Conservation (phyloP, 2,113 vertebrate species). For the Clupea harengus region DNA sequence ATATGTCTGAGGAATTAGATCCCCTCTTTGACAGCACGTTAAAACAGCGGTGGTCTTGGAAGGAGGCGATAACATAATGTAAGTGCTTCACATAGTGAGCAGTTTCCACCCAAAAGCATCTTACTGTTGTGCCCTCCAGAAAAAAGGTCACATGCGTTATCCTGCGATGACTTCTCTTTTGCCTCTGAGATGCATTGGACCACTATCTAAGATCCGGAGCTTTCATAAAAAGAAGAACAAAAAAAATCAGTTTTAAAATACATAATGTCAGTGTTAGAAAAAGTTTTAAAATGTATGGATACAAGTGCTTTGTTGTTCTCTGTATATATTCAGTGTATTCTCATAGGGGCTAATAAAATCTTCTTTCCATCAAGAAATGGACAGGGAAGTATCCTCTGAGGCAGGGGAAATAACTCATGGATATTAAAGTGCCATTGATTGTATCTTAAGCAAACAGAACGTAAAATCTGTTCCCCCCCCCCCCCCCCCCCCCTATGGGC, state of each 20-base stretch:
- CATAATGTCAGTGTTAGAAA: too few species aligned
- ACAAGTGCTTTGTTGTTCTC: not conserved
- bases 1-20: conserved; percentile 33
- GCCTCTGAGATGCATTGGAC: conserved; percentile 38
- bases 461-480: not conserved
- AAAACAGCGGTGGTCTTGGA: conserved; percentile 40
- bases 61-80: conserved; percentile 33
- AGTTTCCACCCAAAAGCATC: conserved; percentile 55
- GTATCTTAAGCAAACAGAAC: not conserved
- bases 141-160: conserved; percentile 29
- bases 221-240: not conserved
- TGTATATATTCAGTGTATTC: not conserved
- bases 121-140: conserved; percentile 25
- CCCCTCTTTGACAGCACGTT: conserved; percentile 43
- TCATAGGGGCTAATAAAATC: not conserved
- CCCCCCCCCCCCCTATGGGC: not conserved
- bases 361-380: conserved; percentile 6
- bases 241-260: too few species aligned
- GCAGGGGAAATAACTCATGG: not conserved
- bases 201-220: not conserved
- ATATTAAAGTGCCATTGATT: not conserved
- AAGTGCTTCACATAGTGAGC: conserved; percentile 52
- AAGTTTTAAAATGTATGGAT: not conserved
- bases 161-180: conserved; percentile 44
- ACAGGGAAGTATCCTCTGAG: not conserved